phyloP scores from a whole-genome alignment of 2,113 vertebrate species.

The Origma solitaria region DNA sequence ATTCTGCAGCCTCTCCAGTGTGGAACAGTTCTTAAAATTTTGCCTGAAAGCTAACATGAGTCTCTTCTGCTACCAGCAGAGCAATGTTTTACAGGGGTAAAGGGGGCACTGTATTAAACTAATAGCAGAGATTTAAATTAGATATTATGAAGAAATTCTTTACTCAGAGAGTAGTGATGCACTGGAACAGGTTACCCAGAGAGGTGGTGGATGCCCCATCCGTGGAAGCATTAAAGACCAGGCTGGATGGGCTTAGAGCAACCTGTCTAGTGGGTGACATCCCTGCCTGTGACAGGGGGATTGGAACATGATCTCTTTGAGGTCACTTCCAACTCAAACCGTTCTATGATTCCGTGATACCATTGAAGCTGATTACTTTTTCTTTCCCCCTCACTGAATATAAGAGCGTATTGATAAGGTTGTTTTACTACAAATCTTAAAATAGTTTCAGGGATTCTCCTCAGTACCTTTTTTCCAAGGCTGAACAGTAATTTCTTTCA shows the following conservation, averaged over 20 bases:
- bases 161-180: background rate
- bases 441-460: background rate
- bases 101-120: background rate
- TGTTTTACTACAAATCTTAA: background rate
- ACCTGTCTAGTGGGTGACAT: background rate
- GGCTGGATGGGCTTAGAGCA: background rate
- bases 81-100: background rate
- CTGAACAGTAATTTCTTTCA: background rate
- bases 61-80: background rate
- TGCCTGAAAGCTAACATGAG: background rate
- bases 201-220: background rate
- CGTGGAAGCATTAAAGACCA: background rate
- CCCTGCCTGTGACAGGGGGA: background rate
- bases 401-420: background rate
- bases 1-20: background rate
- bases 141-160: background rate
- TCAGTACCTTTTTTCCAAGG: background rate
- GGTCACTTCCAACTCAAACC: background rate
- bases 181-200: background rate
- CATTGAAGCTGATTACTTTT: background rate
- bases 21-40: background rate
- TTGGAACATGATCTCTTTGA: background rate
- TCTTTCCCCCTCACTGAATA: background rate
- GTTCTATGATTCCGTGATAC: background rate
- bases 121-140: background rate